These are phyloP conservation scores for Patiria pectinifera DNA, from an alignment of 53 echinoderm and acorn worm genomes.

Conservation along the genomic window DNA sequence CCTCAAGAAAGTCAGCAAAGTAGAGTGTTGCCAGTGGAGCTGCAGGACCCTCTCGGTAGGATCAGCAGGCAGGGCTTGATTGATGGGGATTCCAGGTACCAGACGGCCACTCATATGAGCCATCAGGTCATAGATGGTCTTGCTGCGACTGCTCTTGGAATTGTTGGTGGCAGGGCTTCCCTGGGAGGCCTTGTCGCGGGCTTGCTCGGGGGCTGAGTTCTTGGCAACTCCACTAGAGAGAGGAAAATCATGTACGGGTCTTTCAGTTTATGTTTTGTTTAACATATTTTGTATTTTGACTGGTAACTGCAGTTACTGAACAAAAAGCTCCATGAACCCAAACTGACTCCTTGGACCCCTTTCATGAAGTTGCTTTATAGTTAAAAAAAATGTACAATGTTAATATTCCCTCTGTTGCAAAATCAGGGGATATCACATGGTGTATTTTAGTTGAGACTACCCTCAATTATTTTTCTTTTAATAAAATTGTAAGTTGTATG, in stretches of 20 bases:
- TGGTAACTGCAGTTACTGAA: too few relatives aligned
- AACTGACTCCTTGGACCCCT: too few relatives aligned
- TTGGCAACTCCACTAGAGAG: constrained; percentile 84
- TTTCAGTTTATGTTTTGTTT: background rate
- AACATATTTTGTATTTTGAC: too few relatives aligned
- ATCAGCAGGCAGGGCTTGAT: constrained; percentile 92
- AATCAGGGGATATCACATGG: too few relatives aligned
- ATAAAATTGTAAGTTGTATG: too few relatives aligned
- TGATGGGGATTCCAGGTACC: constrained; percentile 97
- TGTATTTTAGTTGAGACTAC: too few relatives aligned
- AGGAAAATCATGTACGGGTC: background rate
- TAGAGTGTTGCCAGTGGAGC: constrained; percentile 97
- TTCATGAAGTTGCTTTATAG: too few relatives aligned
- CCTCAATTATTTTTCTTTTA: too few relatives aligned
- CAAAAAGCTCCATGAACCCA: too few relatives aligned
- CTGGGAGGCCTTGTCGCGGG: constrained; percentile 82
- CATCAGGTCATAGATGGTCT: constrained; percentile 97
- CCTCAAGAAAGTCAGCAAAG: constrained; percentile 93
- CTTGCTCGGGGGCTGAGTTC: constrained; percentile 86
- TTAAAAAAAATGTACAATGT: too few relatives aligned
- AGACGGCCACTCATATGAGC: constrained; percentile 95
- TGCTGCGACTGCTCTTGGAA: constrained; percentile 85
- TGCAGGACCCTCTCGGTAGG: constrained; percentile 95
- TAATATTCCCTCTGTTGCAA: too few relatives aligned
- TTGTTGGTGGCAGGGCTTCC: constrained; percentile 89